Evolutionary conservation across 2,888 invertebrate species (phyloP), one percentile per base, ranked within the genome.

Genomic region (Leucoptera coffeella): DNA sequence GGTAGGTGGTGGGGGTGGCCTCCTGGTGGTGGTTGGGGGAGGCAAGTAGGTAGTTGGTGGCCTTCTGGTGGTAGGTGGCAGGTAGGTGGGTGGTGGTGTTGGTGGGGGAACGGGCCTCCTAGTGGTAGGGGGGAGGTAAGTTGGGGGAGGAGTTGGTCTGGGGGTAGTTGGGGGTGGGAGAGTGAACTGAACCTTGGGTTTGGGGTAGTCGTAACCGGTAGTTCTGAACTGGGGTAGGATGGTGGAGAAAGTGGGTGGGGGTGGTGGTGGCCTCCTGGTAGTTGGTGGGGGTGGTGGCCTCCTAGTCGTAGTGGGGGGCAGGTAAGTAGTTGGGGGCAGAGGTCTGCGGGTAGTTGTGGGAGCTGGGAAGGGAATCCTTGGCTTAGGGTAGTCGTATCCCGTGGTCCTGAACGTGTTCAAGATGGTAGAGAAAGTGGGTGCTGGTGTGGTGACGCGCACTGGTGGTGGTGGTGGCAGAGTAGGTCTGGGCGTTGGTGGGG

Each of bases 151-250:
- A 6, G 14, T 12, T 2, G 19, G 19, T 13, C 7, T 36, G 8
- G 32, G 27, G 7, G 39, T 37, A 4, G 35, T 32, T 10, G 40
- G 34, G n/a, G 47, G 43, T 1, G 54, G 53, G 29, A 41, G 41
- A 1, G 51, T 49, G 24, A 55, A 55, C 2, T 49, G 44, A 11
- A 49, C 34, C 27, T 35, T 47, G 2, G 52, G 47, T 3, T 40
- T 41, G 3, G 50, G 44, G 25, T 54, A 50, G 10, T 38, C 40
- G 32, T 54, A 54, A 1, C 51, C 51, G 2, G 54, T 55, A 0
- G 53, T 53, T 36, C 38, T 39, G 9, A 35, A 35, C 4, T 35
- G 35, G 4, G 32, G 37, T 12, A 37, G 15, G 4, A 36, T 30
- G 6, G 43, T 42, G 2, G 46, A 37, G 29, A 41, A 38, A 21